Evolutionary conservation across 2,113 vertebrate species (phyloP).

Genomic region (Muntiacus reevesi): DNA sequence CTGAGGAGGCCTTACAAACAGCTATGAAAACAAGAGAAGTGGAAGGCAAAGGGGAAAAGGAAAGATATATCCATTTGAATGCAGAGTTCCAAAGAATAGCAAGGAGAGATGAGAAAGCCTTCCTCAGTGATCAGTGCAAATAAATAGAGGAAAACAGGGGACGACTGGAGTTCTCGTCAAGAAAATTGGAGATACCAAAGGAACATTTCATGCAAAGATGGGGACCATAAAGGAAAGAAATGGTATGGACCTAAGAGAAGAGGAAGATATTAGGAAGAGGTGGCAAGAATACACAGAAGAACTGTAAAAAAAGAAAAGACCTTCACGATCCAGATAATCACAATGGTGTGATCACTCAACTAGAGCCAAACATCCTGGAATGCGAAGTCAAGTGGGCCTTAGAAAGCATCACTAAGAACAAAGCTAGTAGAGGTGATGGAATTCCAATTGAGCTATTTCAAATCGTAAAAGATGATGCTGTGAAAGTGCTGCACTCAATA

Average conservation of each 20-base stretch:
- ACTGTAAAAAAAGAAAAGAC: background rate
- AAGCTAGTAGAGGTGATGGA: background rate
- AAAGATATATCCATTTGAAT: background rate
- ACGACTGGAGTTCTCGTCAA: background rate
- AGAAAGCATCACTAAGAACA: background rate
- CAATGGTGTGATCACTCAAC: background rate
- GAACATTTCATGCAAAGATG: background rate
- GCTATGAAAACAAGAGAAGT: background rate
- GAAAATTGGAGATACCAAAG: background rate
- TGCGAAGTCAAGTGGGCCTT: background rate
- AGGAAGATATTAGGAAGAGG: background rate
- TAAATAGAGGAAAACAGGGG: background rate
- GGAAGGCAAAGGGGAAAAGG: background rate
- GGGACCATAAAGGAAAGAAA: background rate
- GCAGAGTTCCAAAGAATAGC: background rate
- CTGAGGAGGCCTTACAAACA: background rate
- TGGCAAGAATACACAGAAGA: background rate
- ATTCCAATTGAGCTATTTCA: background rate
- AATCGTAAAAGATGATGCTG: background rate
- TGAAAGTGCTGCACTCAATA: background rate
- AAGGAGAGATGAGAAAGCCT: background rate
- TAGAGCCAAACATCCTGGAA: background rate
- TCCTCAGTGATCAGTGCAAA: background rate
- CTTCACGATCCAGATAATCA: background rate
- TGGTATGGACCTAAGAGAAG: background rate